Base-by-base conservation (phyloP, 2,888 invertebrate species). In the Prosapia bicincta region DNA sequence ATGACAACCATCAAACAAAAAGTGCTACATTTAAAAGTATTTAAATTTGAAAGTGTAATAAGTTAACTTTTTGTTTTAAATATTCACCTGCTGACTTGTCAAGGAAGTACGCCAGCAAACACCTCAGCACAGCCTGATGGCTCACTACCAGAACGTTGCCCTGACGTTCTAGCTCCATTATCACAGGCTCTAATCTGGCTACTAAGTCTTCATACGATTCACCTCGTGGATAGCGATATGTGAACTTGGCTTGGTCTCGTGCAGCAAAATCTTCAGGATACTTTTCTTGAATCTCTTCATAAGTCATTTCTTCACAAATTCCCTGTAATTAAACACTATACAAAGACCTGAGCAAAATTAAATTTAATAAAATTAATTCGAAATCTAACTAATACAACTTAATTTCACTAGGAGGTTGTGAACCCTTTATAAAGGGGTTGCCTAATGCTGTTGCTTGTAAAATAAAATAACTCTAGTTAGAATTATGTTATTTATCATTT, bases 201-300 rank as follows among this genome's bases (percentile, higher is more conserved):
- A 99, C 99, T 81, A 99, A 88, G 88, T 99, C 99, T 86, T 99
- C 98, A 84, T 99, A 99, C 82, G 98, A 98, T 88, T 99, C 95
- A 0, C 95, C 96, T 67, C 95, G 89, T 0, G 96, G 96, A 73
- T 81, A 81, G 74, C 96, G 89, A 85, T 96, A 96, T 26, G 97
- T 97, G 85, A 98, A 99, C 88, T 99, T 99, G 86, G 98, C 97
- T 80, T 94, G 92, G 86, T 99, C 99, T 74, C 99, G 89, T 20
- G 97, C 93, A 79, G 94, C 93, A 86, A 99, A 99, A 85, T 99
- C 99, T 38, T 94, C 93, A 0, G 99, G 99, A 85, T 93, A 98
- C 82, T 95, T 93, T 74, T 90, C 90, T 80, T 95, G 93, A 81
- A 99, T 99, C 86, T 99, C 98, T 81, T 97, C 95, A 83, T 99